These are phyloP conservation scores for Acipenser transmontanus DNA, from an alignment of 2,797 vertebrate genomes.

Conservation along the genomic window DNA sequence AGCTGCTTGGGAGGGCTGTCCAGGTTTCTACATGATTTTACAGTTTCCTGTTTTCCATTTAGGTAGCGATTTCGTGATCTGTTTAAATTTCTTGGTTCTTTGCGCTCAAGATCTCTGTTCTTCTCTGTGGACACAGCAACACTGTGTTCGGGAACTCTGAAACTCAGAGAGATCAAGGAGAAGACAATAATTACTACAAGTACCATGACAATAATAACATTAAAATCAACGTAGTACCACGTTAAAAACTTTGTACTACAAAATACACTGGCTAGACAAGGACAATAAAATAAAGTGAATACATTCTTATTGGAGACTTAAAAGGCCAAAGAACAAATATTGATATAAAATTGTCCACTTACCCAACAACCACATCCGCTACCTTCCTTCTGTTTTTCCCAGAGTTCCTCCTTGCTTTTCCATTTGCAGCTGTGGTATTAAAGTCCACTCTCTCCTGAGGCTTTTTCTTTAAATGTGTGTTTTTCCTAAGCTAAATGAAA, in stretches of 20 bases:
- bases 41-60: slow-evolving; percentile 53
- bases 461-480: slow-evolving; percentile 61
- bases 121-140: slow-evolving; percentile 57
- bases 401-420: slow-evolving; percentile 70
- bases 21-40: slow-evolving; percentile 50
- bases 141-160: slow-evolving; percentile 72
- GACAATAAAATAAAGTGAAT: too few relatives aligned
- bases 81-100: slow-evolving; percentile 48
- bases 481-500: slow-evolving; percentile 39
- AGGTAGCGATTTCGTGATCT: slow-evolving; percentile 60
- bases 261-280: too few relatives aligned
- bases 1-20: slow-evolving; percentile 58
- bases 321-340: too few relatives aligned
- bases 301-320: too few relatives aligned
- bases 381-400: slow-evolving; percentile 76
- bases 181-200: too few relatives aligned
- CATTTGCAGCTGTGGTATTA: slow-evolving; percentile 54
- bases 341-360: slow-evolving; percentile 8
- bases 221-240: too few relatives aligned
- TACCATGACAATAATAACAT: too few relatives aligned
- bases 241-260: too few relatives aligned
- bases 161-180: too few relatives aligned
- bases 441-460: slow-evolving; percentile 68
- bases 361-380: slow-evolving; percentile 42
- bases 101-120: slow-evolving; percentile 69